phyloP scores from a whole-genome alignment of 2,888 invertebrate species.

The Morinoia aosen region DNA sequence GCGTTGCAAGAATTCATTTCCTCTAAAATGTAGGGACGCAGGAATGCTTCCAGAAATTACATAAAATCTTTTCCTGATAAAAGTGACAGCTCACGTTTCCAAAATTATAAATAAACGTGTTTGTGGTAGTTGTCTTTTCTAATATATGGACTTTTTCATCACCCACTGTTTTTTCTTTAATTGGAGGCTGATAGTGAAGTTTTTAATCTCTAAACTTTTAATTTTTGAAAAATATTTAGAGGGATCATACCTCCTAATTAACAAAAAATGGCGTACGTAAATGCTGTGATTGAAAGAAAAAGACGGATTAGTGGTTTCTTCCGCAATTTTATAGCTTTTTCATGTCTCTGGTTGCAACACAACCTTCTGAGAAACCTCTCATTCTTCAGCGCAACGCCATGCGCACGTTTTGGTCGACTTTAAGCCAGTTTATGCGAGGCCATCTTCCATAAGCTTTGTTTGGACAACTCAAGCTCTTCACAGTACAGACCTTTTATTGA shows the following conservation, averaged over 20 bases:
- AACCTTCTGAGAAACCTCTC: neutral
- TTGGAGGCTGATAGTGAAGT: neutral
- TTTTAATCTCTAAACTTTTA: neutral
- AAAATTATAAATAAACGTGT: neutral
- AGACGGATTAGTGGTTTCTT: neutral
- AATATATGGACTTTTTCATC: too few relatives aligned
- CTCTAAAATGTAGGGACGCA: neutral
- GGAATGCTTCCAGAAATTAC: neutral
- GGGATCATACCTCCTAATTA: neutral
- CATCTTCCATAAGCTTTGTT: slow-evolving; percentile 34
- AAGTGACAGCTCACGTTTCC: neutral
- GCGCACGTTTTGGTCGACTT: slow-evolving; percentile 22
- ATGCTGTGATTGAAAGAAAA: neutral
- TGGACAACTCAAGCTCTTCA: slow-evolving; percentile 36
- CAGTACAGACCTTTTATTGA: slow-evolving; percentile 37
- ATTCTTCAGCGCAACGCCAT: neutral
- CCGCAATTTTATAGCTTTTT: neutral
- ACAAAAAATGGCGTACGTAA: neutral
- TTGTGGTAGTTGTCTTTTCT: neutral
- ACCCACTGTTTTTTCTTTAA: neutral
- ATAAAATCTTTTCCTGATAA: neutral
- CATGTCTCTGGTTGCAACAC: neutral
- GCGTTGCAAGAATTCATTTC: neutral
- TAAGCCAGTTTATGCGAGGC: neutral
- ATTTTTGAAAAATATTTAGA: neutral